Base-by-base conservation (phyloP, 64 coral and sea anemone genomes). In the Acropora tenuis region DNA sequence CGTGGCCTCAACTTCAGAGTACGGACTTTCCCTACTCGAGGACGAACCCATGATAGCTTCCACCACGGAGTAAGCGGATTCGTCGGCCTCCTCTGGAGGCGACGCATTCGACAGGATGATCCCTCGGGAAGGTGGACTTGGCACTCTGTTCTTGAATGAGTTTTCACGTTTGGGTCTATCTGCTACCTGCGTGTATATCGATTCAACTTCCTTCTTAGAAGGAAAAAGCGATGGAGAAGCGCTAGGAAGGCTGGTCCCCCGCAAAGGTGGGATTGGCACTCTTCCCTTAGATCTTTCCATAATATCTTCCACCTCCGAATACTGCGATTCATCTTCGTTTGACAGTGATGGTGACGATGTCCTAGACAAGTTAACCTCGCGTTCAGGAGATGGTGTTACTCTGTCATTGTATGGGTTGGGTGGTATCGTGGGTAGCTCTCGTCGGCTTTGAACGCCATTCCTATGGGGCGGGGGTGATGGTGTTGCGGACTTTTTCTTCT, bases 61-160 rank as follows among this genome's bases (percentile, higher is more conserved):
- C 4, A 48, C 44, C 12, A 63, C 45, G 2, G 82, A 85, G 45
- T 85, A 85, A 17, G 17, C 60, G 17, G 42, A 48, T 85, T 45
- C 65, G 1, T 3, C 30, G 30, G 30, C 30, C 10, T 11, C 3
- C 48, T 19, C 47, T 41, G 10, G 59, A 40, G 30, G 77, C 40
- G 68, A 77, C n/a, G 74, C 73, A 45, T 59, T 78, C 1, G 91
- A 76, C 13, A 87, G 41, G 17, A 73, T 86, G 7, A 80, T 20
- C 5, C n/a, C 30, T n/a, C 60, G 73, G 48, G 72, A 18, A 13
- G 74, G 72, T 0, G 79, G 41, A 9, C 44, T 40, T 16, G 89
- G 60, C 13, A 63, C 15, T 63, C 60, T 63, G 60, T 63, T 13
- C 11, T 15, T 2, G 15, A 63, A 15, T 2, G 11, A 13, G 16